Evolutionary conservation across 53 echinoderm and acorn worm genomes (phyloP).

Genomic region (Paelopatides confundens): DNA sequence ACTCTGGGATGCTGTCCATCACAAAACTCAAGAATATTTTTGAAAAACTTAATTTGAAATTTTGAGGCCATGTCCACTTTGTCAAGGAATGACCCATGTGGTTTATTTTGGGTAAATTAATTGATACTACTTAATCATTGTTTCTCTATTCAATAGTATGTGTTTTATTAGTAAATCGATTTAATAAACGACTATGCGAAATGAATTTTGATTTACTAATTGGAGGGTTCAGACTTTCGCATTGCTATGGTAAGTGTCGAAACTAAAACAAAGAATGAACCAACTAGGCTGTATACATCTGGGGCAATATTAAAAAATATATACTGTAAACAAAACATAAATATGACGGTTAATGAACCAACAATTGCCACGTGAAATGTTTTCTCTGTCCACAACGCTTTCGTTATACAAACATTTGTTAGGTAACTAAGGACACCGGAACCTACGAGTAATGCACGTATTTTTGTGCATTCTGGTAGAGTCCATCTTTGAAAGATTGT

Average conservation of each 20-base stretch:
- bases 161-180: too few relatives aligned
- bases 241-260: conserved; percentile 28
- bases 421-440: conserved; percentile 25
- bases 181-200: too few relatives aligned
- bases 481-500: conserved; percentile 26
- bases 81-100: too few relatives aligned
- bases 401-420: conserved; percentile 11
- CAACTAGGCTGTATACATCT: conserved; percentile 9
- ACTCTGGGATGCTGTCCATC: too few relatives aligned
- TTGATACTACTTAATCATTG: too few relatives aligned
- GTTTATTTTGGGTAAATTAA: too few relatives aligned
- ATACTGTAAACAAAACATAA: conserved; percentile 33
- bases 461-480: conserved; percentile 9
- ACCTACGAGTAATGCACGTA: conserved; percentile 5
- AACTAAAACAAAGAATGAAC: conserved; percentile 11
- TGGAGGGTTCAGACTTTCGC: too few relatives aligned
- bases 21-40: too few relatives aligned
- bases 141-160: too few relatives aligned
- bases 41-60: too few relatives aligned
- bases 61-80: too few relatives aligned
- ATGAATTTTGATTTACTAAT: too few relatives aligned
- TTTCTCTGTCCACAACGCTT: conserved; percentile 31
- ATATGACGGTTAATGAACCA: conserved; percentile 31
- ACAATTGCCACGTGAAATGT: conserved; percentile 31
- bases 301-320: conserved; percentile 22